Evolutionary conservation across 2,113 vertebrate species (phyloP).

Genomic region (Seriola rivoliana): DNA sequence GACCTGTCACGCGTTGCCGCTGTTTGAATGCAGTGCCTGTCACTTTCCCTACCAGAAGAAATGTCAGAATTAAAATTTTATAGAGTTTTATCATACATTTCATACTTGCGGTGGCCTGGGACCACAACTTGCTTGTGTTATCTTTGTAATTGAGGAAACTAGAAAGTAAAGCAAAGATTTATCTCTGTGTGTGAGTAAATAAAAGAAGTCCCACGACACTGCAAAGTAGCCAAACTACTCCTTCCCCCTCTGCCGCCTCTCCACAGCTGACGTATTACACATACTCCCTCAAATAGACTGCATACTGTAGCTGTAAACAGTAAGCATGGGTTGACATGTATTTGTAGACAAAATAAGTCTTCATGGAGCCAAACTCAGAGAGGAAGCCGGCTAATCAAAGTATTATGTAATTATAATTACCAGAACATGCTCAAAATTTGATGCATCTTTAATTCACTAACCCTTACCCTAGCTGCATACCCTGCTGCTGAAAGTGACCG

Average conservation of each 20-base stretch:
- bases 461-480: neutral
- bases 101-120: conserved; percentile 46
- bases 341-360: conserved; percentile 26
- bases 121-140: conserved; percentile 57
- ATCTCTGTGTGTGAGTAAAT: conserved; percentile 67
- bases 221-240: conserved; percentile 29
- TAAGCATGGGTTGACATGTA: conserved; percentile 19
- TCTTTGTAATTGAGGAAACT: conserved; percentile 80
- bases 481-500: neutral
- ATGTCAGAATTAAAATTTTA: conserved; percentile 23
- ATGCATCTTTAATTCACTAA: neutral
- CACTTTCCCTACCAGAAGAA: conserved; percentile 4
- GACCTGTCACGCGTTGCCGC: neutral
- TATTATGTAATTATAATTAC: conserved; percentile 23
- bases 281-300: conserved; percentile 4
- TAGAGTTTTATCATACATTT: conserved; percentile 33
- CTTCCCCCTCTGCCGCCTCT: neutral
- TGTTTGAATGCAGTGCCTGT: neutral
- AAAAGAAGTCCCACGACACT: conserved; percentile 63
- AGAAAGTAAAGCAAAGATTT: conserved; percentile 73
- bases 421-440: neutral
- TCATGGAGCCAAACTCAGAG: conserved; percentile 28
- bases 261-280: conserved; percentile 44
- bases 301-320: conserved; percentile 32
- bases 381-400: conserved; percentile 36